Base-by-base conservation (phyloP, 2,797 vertebrate genomes). In the Poeciliopsis presidionis region DNA sequence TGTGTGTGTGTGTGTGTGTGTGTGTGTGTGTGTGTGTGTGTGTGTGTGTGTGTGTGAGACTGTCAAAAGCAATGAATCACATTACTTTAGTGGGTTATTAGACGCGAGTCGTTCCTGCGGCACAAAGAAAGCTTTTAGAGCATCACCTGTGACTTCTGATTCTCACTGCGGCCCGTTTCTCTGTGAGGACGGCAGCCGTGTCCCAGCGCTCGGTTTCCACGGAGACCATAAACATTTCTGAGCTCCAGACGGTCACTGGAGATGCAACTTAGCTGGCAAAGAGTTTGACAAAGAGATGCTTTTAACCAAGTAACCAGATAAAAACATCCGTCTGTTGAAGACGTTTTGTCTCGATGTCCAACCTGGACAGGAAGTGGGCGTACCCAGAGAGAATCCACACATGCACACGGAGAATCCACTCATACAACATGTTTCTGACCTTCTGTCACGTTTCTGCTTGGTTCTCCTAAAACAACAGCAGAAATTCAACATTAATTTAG, bases 61-160 rank as follows among this genome's bases (percentile, higher is more conserved):
- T 85, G 90, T 92, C 91, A 89, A 45, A 89, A 80, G 87, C 83
- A 87, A 86, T 89, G 87, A 90, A 89, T 89, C 90, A 80, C 83
- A 83, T 91, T 88, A 87, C 89, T 91, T 90, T 86, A 91, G 85
- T 81, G 83, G 80, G 82, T 89, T 88, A 88, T 91, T 89, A 88
- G 78, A 87, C 86, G 84, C 67, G 20, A 9, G 75, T 76, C 79
- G 65, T 84, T 86, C 79, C 80, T 43, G 78, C 87, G 84, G 80
- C 82, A 89, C 82, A 89, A 65, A 74, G 79, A 74, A 72, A 75
- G 87, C 86, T 89, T 90, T 89, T 85, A 87, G 82, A 82, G 85
- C 87, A 77, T 90, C 84, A 90, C 84, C 88, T 88, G 74, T 80
- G 79, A 90, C 89, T 71, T 77, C 36, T 85, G 61, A 55, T 7